phyloP scores from a whole-genome alignment of 1,140 invertebrate genomes.

The Philopotamus ludificatus region DNA sequence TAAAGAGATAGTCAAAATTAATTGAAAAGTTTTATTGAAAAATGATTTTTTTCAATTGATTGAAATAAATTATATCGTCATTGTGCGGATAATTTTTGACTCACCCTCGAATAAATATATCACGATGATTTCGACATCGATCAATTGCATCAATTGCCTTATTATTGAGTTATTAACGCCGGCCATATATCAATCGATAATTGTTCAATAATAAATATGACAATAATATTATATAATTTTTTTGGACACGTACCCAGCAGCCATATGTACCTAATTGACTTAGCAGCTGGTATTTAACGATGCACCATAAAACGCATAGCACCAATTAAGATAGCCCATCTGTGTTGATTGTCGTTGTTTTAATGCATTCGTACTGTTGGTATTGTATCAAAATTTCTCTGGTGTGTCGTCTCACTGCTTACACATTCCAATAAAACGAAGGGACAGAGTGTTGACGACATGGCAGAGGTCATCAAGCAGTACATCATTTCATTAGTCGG shows the following conservation, averaged over 20 bases:
- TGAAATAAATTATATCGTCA: no score
- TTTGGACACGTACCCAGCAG: neutral
- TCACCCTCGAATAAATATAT: no score
- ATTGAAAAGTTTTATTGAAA: no score
- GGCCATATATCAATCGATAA: neutral
- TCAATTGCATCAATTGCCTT: neutral
- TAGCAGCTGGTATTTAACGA: slow-evolving; percentile 21
- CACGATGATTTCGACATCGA: no score
- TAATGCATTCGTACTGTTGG: slow-evolving; percentile 14
- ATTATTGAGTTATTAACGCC: neutral
- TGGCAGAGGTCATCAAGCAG: slow-evolving; percentile 16
- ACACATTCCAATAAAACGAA: slow-evolving; percentile 17
- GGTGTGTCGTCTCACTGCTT: neutral
- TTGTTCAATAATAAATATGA: neutral
- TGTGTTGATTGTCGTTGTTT: slow-evolving; percentile 10
- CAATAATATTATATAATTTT: no score
- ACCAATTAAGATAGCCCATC: slow-evolving; percentile 32
- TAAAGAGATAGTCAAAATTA: no score
- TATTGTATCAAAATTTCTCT: neutral
- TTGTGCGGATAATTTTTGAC: no score
- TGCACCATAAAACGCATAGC: slow-evolving; percentile 1
- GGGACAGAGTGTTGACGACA: neutral
- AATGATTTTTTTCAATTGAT: no score
- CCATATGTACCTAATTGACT: slow-evolving; percentile 9
- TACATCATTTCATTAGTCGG: slow-evolving; percentile 29